Evolutionary conservation across 2,888 invertebrate species (phyloP).

Genomic region (Tachina fera): DNA sequence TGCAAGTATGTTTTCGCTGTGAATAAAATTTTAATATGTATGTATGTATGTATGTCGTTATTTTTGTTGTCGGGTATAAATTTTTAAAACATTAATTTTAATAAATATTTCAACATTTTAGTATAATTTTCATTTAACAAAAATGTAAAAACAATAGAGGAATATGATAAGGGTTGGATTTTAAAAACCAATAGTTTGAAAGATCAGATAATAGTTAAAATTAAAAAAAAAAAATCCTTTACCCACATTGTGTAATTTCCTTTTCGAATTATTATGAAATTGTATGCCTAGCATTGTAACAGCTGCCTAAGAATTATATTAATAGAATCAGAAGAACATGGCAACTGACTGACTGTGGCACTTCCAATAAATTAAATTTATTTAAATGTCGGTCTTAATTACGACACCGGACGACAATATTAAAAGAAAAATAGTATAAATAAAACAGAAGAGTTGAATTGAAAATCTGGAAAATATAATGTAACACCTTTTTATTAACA

Average conservation of each 20-base stretch:
- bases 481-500: constrained; percentile 58
- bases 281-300: neutral
- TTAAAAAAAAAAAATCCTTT: constrained; percentile 5
- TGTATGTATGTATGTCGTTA: too few species aligned
- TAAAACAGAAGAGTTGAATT: constrained; percentile 42
- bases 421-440: constrained; percentile 1
- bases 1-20: too few species aligned
- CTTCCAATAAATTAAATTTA: constrained; percentile 17
- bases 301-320: constrained; percentile 48
- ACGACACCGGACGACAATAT: constrained; percentile 15
- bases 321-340: constrained; percentile 40
- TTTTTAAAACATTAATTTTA: too few species aligned
- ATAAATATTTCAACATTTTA: too few species aligned
- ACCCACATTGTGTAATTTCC: neutral
- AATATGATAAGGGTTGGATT: neutral
- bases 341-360: constrained; percentile 12
- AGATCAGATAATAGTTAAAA: neutral
- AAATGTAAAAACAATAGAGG: too few species aligned
- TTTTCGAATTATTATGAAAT: neutral
- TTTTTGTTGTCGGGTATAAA: too few species aligned
- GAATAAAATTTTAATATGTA: too few species aligned
- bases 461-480: constrained; percentile 9
- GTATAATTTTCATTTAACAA: too few species aligned
- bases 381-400: constrained; percentile 43
- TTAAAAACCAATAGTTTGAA: neutral